These are phyloP conservation scores for Himalopsyche tibetana DNA, from an alignment of 2,888 invertebrate species.

Conservation along the genomic window DNA sequence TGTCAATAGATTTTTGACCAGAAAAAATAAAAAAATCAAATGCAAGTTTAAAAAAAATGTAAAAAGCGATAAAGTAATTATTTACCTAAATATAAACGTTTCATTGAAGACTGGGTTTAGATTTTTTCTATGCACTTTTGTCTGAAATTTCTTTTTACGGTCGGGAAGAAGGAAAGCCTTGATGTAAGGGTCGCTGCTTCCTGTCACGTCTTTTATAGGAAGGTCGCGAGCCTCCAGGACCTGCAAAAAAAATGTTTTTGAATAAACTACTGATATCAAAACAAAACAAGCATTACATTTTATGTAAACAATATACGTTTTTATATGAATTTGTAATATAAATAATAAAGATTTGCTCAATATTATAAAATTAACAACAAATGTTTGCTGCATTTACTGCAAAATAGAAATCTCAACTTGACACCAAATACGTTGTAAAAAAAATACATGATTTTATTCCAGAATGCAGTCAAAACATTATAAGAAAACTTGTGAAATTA, in stretches of 20 bases:
- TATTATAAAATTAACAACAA: too few relatives aligned
- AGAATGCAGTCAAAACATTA: conserved; percentile 1
- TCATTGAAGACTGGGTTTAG: conserved; percentile 90
- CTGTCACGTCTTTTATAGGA: conserved; percentile 89
- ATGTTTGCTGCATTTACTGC: too few relatives aligned
- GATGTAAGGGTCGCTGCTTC: conserved; percentile 92
- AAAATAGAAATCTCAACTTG: too few relatives aligned
- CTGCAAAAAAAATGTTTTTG: conserved; percentile 70
- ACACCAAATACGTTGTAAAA: background rate
- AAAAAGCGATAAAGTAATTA: background rate
- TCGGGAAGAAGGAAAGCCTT: conserved; percentile 91
- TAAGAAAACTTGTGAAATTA: background rate
- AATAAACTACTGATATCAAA: too few relatives aligned
- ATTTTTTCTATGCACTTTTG: conserved; percentile 89
- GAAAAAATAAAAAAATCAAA: too few relatives aligned
- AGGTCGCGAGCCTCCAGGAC: conserved; percentile 85
- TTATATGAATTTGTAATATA: too few relatives aligned
- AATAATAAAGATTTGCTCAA: too few relatives aligned
- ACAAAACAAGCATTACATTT: too few relatives aligned
- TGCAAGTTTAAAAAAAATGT: too few relatives aligned
- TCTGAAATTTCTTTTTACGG: conserved; percentile 90
- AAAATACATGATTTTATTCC: background rate
- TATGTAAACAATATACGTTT: too few relatives aligned
- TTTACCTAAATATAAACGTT: conserved; percentile 87
- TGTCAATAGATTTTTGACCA: too few relatives aligned